phyloP scores from a whole-genome alignment of 1,140 invertebrate species.

The Trissolcus basalis region DNA sequence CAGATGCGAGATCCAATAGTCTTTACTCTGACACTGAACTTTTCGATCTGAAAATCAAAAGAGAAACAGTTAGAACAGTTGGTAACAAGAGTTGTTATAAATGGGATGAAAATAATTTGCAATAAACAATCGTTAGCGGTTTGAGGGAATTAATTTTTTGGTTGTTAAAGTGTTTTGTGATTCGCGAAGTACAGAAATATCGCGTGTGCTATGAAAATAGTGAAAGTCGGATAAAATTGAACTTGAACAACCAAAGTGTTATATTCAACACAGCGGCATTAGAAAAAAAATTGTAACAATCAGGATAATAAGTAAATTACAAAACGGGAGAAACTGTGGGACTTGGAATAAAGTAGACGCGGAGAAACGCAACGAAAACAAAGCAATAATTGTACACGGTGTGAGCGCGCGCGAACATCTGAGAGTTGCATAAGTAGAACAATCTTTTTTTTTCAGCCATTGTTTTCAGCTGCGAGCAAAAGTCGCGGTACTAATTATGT shows the following conservation, averaged over 20 bases:
- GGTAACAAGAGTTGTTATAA: too few relatives aligned
- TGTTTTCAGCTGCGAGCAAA: slow-evolving; percentile 54
- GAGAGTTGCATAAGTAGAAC: slow-evolving; percentile 62
- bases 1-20: slow-evolving; percentile 22
- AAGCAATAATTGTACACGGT: slow-evolving; percentile 59
- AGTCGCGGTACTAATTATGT: slow-evolving; percentile 52
- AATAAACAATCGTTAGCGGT: too few relatives aligned
- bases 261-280: slow-evolving; percentile 12
- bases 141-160: too few relatives aligned
- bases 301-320: slow-evolving; percentile 45
- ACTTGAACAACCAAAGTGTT: neutral
- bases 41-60: slow-evolving; percentile 17
- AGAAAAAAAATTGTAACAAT: slow-evolving; percentile 17
- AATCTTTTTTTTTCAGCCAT: slow-evolving; percentile 50
- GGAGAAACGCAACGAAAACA: slow-evolving; percentile 50
- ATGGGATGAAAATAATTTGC: too few relatives aligned
- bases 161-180: too few relatives aligned
- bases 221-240: too few relatives aligned
- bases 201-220: too few relatives aligned
- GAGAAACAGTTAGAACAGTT: neutral
- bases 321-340: slow-evolving; percentile 59
- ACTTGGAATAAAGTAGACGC: slow-evolving; percentile 32
- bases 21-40: slow-evolving; percentile 14
- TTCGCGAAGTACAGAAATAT: too few relatives aligned
- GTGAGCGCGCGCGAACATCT: slow-evolving; percentile 45